phyloP scores from a whole-genome alignment of 1,140 invertebrate genomes.

The Aphis gossypii region DNA sequence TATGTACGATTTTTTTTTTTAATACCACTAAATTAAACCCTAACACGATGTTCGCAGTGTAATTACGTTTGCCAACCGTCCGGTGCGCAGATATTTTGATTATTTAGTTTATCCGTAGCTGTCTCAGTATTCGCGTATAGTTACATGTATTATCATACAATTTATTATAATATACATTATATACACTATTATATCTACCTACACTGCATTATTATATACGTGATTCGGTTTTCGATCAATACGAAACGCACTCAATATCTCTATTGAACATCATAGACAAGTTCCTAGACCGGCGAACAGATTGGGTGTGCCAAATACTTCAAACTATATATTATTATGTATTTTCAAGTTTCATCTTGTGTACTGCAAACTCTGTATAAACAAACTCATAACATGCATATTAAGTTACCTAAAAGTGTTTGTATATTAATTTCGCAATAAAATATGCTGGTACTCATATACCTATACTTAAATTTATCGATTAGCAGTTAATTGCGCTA shows the following conservation, averaged over 20 bases:
- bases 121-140: background rate
- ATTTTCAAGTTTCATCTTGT: background rate
- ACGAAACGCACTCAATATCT: background rate
- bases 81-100: background rate
- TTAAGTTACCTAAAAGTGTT: background rate
- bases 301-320: background rate
- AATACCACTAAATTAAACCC: constrained; percentile 5
- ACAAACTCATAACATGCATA: too few relatives aligned
- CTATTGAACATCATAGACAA: background rate
- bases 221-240: background rate
- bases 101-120: background rate
- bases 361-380: background rate
- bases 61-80: background rate
- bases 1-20: background rate
- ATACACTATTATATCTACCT: background rate
- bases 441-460: background rate
- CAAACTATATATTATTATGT: background rate
- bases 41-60: background rate
- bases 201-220: background rate
- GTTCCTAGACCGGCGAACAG: background rate
- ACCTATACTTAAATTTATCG: background rate
- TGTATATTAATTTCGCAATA: background rate
- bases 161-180: too few relatives aligned
- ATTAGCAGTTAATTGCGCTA: background rate
- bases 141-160: background rate